These are phyloP conservation scores for Chloroceryle inda DNA, from an alignment of 2,797 vertebrate species.

Conservation along the genomic window DNA sequence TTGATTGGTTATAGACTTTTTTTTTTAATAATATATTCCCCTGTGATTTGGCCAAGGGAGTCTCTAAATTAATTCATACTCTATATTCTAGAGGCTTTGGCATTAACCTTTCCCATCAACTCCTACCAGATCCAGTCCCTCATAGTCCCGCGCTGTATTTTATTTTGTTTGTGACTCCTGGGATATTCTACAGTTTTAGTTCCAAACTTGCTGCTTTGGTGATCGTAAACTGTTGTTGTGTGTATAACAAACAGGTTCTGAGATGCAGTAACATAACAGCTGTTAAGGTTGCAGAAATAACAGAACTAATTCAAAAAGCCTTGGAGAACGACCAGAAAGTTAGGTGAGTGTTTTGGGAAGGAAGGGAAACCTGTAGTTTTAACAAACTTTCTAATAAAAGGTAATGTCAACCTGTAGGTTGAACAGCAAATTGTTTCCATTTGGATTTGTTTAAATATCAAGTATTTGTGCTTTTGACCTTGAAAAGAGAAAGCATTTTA, in stretches of 20 bases:
- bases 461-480: background rate
- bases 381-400: background rate
- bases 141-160: background rate
- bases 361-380: accelerated
- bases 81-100: background rate
- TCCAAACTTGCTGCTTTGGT: background rate
- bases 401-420: background rate
- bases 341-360: slow-evolving; percentile 80
- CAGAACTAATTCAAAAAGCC: slow-evolving; percentile 93
- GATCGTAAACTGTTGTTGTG: background rate
- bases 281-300: slow-evolving; percentile 96
- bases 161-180: background rate
- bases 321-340: slow-evolving; percentile 91
- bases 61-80: background rate
- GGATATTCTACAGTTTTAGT: background rate
- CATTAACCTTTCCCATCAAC: background rate
- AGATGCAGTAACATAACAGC: slow-evolving; percentile 96
- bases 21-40: too few relatives aligned
- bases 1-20: accelerated
- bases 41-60: background rate
- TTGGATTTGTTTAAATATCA: background rate
- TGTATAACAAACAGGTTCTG: slow-evolving; percentile 85
- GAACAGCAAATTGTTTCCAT: background rate
- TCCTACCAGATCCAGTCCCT: accelerated
- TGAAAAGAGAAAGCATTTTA: background rate